Evolutionary conservation across 2,888 invertebrate species (phyloP), one percentile per base, ranked within the genome.

Genomic region (Pardosa pseudoannulata): DNA sequence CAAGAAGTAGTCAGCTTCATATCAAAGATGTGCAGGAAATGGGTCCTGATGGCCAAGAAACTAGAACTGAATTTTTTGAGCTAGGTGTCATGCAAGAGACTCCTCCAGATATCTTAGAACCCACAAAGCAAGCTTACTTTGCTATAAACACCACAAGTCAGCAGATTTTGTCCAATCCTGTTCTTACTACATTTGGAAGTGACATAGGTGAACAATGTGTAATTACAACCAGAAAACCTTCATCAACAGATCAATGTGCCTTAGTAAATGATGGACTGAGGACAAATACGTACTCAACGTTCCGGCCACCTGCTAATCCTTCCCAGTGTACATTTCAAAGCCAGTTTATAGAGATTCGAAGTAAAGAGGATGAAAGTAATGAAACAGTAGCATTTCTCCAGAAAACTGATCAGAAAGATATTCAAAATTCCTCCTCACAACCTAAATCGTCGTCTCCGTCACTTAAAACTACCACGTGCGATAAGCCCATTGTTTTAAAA

Each of bases 1-100:
- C 87, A 13, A 23, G 82, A 19, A 87, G 82, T 65, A 87, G 82
- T 46, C 86, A 86, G 32, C 56, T 86, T 2, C 75, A 87, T 67
- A 76, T 80, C 80, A 80, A 80, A 65, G 86, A 86, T 32, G 79
- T 72, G 16, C 78, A 85, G 11, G 81, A 74, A 9, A 74, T 74
- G 67, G 65, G 23, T 32, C 83, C 83, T 3, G 83, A 85, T 23
- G 83, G 83, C 1, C 73, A 85, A 67, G 85, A 85, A 32, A 32
- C 39, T 13, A 46, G 64, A 23, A 41, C 67, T 3, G 79, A 85
- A 36, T 85, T 79, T 70, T 85, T 78, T 28, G 85, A 85, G 31
- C 32, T 83, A 39, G 82, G 82, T 7, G 71, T 75, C 16, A 74
- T 74, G 74, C 46, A 75, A n/a, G 68, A 74, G 16, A 83, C 83